phyloP scores from a whole-genome alignment of 2,888 invertebrate genomes.

The Pseudoips prasinana region DNA sequence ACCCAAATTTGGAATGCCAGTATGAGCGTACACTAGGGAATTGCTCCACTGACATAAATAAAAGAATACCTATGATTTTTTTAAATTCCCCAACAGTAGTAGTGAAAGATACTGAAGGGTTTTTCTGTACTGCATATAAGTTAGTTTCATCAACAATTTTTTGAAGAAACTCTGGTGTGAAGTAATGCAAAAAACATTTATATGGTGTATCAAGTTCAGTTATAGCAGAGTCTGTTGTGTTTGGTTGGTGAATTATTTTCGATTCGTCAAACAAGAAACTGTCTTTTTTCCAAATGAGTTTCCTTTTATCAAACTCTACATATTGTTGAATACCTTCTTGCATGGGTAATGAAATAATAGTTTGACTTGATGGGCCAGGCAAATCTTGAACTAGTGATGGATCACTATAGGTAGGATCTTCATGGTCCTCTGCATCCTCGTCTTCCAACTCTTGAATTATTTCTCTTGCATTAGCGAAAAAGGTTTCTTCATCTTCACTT shows the following conservation, averaged over 20 bases:
- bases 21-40: constrained; percentile 24
- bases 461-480: neutral
- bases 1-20: constrained; percentile 17
- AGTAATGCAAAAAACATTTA: constrained; percentile 20
- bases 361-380: neutral
- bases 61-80: constrained; percentile 3
- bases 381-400: neutral
- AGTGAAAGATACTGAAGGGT: constrained; percentile 15
- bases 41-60: constrained; percentile 9
- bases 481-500: constrained; percentile 1
- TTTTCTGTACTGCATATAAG: constrained; percentile 12
- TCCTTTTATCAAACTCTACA: no score
- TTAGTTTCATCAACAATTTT: constrained; percentile 17
- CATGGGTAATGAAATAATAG: no score
- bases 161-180: constrained; percentile 4
- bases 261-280: constrained; percentile 37
- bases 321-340: no score
- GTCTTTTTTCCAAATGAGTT: constrained; percentile 37
- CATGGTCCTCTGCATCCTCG: neutral
- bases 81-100: constrained; percentile 9
- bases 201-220: constrained; percentile 15
- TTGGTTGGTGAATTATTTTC: constrained; percentile 34
- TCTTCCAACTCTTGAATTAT: constrained; percentile 1
- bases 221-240: neutral
- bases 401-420: neutral